Percentiles rank a stretch among this genome's conserved stretches.
phyloP scores from a whole-genome alignment of 2,797 vertebrate genomes.

The Onychomys torridus region DNA sequence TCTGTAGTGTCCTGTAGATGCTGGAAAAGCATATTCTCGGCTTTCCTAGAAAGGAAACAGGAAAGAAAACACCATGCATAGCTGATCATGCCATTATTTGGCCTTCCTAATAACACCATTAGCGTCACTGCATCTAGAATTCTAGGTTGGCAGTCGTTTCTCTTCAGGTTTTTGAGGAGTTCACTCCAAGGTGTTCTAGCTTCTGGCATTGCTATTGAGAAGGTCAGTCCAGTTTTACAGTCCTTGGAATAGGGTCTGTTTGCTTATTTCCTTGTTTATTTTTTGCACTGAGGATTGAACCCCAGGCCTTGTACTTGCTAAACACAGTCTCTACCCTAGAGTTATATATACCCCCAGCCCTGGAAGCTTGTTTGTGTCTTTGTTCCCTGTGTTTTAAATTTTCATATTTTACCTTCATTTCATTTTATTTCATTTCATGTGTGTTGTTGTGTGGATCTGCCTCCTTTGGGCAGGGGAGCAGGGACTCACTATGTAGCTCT shows the following conservation, averaged over 20 bases:
- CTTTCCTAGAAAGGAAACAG: neutral
- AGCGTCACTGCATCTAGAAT: constrained; percentile 21
- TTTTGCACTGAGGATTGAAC: neutral
- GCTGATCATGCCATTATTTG: neutral
- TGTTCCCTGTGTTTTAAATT: constrained; percentile 43
- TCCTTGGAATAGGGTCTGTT: constrained; percentile 24
- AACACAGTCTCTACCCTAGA: neutral
- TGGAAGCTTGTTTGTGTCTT: neutral
- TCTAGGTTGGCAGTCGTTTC: neutral
- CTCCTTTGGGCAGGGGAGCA: neutral
- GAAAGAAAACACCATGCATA: neutral
- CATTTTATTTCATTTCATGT: neutral
- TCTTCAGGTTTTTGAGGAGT: constrained; percentile 38
- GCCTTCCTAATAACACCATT: neutral
- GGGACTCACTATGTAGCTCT: neutral
- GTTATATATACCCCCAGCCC: no score
- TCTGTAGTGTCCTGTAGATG: neutral
- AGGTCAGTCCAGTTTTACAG: neutral
- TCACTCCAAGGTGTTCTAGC: neutral
- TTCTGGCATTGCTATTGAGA: neutral
- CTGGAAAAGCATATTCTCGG: fast-evolving
- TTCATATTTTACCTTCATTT: neutral
- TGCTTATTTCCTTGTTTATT: neutral
- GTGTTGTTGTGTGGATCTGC: neutral
- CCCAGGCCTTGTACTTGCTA: neutral